These are phyloP conservation scores for Mimas tiliae DNA, from an alignment of 2,888 invertebrate species.

Conservation along the genomic window DNA sequence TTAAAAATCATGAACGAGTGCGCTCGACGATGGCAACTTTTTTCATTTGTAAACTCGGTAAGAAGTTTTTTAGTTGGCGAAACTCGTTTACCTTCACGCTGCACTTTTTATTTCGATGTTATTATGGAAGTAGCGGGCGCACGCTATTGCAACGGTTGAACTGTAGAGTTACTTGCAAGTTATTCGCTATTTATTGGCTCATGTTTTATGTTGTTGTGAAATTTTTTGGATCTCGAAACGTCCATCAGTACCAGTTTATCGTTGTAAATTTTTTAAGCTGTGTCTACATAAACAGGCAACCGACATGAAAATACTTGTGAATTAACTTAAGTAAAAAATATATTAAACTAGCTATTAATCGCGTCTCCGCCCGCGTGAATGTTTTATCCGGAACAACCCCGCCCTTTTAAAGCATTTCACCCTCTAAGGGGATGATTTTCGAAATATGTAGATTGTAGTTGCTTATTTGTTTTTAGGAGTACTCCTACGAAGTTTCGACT, in stretches of 20 bases:
- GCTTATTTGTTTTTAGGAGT: no score
- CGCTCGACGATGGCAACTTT: slow-evolving; percentile 22
- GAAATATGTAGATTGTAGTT: no score
- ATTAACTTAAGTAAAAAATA: no score
- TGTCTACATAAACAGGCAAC: no score
- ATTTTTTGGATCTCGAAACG: neutral
- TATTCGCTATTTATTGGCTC: neutral
- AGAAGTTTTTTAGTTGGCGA: slow-evolving; percentile 22
- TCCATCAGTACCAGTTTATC: neutral
- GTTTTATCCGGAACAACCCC: no score
- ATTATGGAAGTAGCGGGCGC: slow-evolving; percentile 2
- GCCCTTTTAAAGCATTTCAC: no score
- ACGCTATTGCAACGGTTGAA: slow-evolving; percentile 2
- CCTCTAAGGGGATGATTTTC: no score
- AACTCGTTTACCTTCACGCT: slow-evolving; percentile 19
- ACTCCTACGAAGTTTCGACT: no score
- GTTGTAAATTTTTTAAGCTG: no score
- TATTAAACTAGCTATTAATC: no score
- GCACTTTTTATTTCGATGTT: slow-evolving; percentile 15
- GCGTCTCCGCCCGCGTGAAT: no score
- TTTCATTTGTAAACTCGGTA: slow-evolving; percentile 24
- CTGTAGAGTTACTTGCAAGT: neutral
- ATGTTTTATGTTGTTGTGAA: neutral
- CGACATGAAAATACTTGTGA: no score
- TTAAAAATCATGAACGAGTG: slow-evolving; percentile 25